Evolutionary conservation across 2,113 vertebrate species (phyloP), one percentile per base, ranked within the genome.

Genomic region (Strix aluco): DNA sequence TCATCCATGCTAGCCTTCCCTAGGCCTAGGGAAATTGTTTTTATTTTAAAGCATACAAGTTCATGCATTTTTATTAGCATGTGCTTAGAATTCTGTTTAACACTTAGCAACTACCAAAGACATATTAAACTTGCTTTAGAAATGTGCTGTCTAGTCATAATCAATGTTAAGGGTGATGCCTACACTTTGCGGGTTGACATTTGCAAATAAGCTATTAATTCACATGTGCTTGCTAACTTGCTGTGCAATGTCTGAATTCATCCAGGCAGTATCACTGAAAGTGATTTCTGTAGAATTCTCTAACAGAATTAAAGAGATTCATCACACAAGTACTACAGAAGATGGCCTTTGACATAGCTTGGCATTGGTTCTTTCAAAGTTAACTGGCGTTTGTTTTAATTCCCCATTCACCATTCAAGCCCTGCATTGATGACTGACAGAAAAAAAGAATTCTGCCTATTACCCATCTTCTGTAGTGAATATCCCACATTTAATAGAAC

Each of bases 201-300:
- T 96, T 95, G 32, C 62, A 94, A 96, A 91, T 66, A 69, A 78
- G 52, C 54, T 96, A 66, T 93, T 94, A 96, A 91, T 94, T 95
- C 82, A 82, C 54, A 82, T n/a, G 18, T 87, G 70, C 84, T 85
- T 81, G 44, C 13, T 91, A 58, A 81, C n/a, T 55, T 65, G n/a
- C 38, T 67, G 21, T 80, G 74, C 66, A 62, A 29, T 26, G 46
- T 82, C 75, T 93, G 66, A 86, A 86, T 87, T 92, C 51, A 74
- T 71, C 26, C 65, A 91, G 69, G 63, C 52, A 66, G 22, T 65
- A 86, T 13, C 18, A 62, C 25, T 70, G 47, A 61, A 86, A 94
- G 67, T 77, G 63, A 70, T 71, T 96, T 89, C 55, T 79, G 23
- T 63, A 8, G 44, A 46, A 46, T 46, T 46, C 18, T 46, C 44